phyloP scores from a whole-genome alignment of 2,113 vertebrate genomes.

The Desmodus rotundus region DNA sequence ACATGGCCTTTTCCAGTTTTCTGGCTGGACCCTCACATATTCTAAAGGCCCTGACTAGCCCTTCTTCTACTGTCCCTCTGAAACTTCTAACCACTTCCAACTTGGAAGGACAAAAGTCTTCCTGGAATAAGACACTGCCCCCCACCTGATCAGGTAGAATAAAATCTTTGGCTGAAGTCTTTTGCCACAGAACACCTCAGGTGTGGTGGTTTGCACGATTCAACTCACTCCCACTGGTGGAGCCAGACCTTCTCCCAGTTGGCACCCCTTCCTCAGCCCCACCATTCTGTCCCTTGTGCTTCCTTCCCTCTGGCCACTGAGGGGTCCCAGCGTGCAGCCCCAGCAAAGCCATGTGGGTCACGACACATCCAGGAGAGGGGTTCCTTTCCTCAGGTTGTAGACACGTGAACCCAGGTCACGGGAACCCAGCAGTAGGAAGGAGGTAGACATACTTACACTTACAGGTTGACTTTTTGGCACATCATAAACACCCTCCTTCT shows the following conservation, averaged over 20 bases:
- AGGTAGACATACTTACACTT: slow-evolving; percentile 86
- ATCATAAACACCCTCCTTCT: slow-evolving; percentile 99
- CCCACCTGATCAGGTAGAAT: not conserved
- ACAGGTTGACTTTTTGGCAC: slow-evolving; percentile 99
- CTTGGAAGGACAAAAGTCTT: not conserved
- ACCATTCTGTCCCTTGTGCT: not conserved
- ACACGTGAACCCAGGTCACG: fast-evolving
- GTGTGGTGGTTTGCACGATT: not conserved
- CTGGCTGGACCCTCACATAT: not conserved
- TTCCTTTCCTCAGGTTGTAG: not conserved
- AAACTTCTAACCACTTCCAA: not conserved
- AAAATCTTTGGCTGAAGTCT: not conserved
- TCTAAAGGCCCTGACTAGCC: not conserved
- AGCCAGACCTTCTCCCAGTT: not conserved
- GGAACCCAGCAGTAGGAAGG: not conserved
- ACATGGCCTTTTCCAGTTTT: not conserved
- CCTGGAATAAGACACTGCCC: not conserved
- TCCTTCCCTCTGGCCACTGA: not conserved
- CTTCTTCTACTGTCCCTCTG: not conserved
- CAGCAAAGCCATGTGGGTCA: not conserved
- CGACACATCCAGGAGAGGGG: not conserved
- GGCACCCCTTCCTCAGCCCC: not conserved
- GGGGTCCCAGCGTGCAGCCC: too few species aligned
- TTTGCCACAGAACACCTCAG: not conserved
- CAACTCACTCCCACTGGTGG: not conserved